Evolutionary conservation across 2,888 invertebrate genomes (phyloP).

Genomic region (Electrophaes corylata): DNA sequence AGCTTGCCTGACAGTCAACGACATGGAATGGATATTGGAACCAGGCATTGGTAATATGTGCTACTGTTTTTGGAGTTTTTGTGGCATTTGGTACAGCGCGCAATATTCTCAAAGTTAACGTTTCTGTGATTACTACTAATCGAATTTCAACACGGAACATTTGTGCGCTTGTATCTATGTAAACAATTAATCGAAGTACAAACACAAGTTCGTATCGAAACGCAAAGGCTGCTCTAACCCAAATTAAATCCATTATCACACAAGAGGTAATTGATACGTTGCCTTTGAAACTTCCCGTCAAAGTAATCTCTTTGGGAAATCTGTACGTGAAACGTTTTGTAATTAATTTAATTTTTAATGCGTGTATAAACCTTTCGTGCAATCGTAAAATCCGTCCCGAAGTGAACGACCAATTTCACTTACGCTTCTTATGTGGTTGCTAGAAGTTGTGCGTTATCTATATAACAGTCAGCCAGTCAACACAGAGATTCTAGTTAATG

Average conservation of each 20-base stretch:
- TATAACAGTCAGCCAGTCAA: no score
- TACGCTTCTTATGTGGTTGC: no score
- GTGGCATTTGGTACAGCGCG: no score
- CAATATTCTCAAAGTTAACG: no score
- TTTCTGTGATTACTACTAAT: no score
- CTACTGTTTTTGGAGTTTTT: no score
- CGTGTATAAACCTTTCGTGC: constrained; percentile 4
- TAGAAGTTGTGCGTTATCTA: no score
- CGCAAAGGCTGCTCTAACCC: constrained; percentile 3
- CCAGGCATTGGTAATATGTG: no score
- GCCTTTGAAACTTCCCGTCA: constrained; percentile 35
- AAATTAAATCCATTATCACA: constrained; percentile 29
- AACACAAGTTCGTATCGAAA: not conserved
- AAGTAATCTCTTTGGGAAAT: constrained; percentile 26
- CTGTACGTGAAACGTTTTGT: constrained; percentile 1
- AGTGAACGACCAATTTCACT: not conserved
- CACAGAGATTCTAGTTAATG: no score
- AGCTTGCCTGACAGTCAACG: no score
- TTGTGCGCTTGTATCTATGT: not conserved
- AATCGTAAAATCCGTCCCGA: not conserved
- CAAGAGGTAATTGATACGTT: constrained; percentile 42
- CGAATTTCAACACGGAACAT: no score
- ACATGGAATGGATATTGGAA: no score
- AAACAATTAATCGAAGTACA: constrained; percentile 1
- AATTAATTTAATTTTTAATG: constrained; percentile 14